A percentile compares a stretch with the other conserved stretches of the same genome.
Evolutionary conservation across 2,888 invertebrate species (phyloP).

Genomic region (Ditula angustiorana): DNA sequence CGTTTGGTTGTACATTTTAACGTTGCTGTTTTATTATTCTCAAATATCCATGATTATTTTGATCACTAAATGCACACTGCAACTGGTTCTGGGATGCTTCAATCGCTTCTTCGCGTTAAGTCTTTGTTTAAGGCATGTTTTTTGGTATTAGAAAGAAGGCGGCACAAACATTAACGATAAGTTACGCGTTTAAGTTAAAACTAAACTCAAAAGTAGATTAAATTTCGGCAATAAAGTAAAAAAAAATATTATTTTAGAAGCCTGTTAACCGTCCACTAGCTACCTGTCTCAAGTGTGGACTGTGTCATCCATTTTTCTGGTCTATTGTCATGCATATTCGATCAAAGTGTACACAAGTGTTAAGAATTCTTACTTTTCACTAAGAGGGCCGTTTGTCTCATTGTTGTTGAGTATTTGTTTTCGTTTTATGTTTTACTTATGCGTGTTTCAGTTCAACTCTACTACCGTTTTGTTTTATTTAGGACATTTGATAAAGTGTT

Average conservation of each 20-base stretch:
- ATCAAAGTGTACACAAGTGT: slow-evolving; percentile 84
- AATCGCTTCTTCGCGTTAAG: too few species aligned
- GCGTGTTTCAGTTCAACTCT: slow-evolving; percentile 47
- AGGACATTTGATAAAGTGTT: background rate
- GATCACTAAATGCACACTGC: background rate
- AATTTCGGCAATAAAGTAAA: background rate
- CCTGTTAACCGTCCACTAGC: slow-evolving; percentile 52
- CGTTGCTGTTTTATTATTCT: background rate
- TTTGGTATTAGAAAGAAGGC: too few species aligned
- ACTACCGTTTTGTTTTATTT: background rate
- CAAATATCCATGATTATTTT: background rate
- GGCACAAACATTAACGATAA: too few species aligned
- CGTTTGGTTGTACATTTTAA: slow-evolving; percentile 69
- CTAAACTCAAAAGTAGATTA: background rate
- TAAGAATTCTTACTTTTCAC: slow-evolving; percentile 67
- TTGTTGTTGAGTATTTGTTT: slow-evolving; percentile 35
- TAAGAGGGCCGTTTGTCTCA: slow-evolving; percentile 52
- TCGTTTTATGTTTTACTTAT: slow-evolving; percentile 38
- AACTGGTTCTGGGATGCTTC: too few species aligned
- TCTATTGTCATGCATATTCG: slow-evolving; percentile 82
- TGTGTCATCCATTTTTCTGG: slow-evolving; percentile 73
- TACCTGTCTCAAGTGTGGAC: slow-evolving; percentile 65
- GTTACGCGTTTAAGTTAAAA: too few species aligned
- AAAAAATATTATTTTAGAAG: slow-evolving; percentile 10
- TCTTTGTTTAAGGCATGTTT: too few species aligned